Conservation (phyloP, 1,140 invertebrate species). For the Phymorhynchus buccinoides region DNA sequence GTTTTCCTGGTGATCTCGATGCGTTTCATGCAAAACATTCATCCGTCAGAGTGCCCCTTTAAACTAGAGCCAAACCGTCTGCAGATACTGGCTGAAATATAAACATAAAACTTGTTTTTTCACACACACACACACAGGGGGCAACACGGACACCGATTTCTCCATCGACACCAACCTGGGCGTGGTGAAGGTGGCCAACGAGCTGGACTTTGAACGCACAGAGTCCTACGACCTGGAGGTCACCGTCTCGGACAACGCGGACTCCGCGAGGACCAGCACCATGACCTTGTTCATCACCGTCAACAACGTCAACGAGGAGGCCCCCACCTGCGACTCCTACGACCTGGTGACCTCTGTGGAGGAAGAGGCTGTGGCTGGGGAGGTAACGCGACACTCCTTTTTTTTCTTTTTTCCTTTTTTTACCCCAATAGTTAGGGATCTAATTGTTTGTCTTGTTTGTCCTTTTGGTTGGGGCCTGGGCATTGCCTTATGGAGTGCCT, state of each 20-base stretch:
- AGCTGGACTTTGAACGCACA: conserved; percentile 54
- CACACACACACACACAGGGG: conserved; percentile 3
- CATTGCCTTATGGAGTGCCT: no score
- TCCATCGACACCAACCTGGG: conserved; percentile 51
- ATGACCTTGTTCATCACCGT: conserved; percentile 47
- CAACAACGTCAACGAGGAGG: conserved; percentile 53
- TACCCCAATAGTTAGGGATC: no score
- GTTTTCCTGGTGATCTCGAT: no score
- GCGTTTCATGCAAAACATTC: no score
- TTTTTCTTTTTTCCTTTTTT: no score
- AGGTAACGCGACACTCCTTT: no score
- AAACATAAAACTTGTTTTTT: no score
- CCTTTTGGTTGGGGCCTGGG: no score
- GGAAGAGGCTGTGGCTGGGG: conserved; percentile 49
- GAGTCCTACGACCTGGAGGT: conserved; percentile 45
- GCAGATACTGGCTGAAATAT: no score
- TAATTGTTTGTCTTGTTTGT: no score
- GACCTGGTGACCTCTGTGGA: conserved; percentile 50
- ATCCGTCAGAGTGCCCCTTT: no score
- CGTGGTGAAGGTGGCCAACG: conserved; percentile 39
- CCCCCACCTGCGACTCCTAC: conserved; percentile 47
- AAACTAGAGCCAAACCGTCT: no score
- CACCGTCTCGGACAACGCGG: conserved; percentile 44
- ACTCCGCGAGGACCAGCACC: conserved; percentile 32
- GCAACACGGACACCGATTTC: conserved; percentile 46